Percentiles rank a stretch among this genome's conserved stretches.
These are phyloP conservation scores for Enoplosus armatus DNA, from an alignment of 2,797 vertebrate species.

Conservation along the genomic window DNA sequence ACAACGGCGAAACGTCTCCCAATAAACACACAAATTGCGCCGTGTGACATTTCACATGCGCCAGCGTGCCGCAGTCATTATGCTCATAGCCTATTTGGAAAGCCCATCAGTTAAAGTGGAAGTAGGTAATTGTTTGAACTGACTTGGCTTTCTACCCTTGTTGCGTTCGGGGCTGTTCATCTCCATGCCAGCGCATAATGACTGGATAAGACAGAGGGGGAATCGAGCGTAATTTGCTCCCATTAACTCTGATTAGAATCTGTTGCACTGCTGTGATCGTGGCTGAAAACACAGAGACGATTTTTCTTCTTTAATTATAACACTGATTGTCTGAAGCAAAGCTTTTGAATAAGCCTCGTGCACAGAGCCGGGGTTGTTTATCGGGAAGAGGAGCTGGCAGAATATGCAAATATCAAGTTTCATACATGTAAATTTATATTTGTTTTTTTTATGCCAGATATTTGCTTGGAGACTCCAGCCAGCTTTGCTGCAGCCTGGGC, in stretches of 20 bases:
- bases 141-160: constrained; percentile 14
- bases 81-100: constrained; percentile 25
- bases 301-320: constrained; percentile 60
- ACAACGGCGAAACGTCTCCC: neutral
- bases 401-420: constrained; percentile 63
- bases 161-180: constrained; percentile 27
- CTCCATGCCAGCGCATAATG: constrained; percentile 41
- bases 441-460: constrained; percentile 36
- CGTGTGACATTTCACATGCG: constrained; percentile 22
- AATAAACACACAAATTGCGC: constrained; percentile 17
- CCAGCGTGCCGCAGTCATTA: constrained; percentile 6
- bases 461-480: constrained; percentile 53
- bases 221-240: constrained; percentile 50
- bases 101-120: constrained; percentile 26
- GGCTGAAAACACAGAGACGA: constrained; percentile 13
- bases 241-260: constrained; percentile 69
- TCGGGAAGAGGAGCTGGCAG: constrained; percentile 34
- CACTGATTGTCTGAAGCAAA: constrained; percentile 68
- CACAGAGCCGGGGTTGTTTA: constrained; percentile 34
- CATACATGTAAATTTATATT: constrained; percentile 29
- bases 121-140: constrained; percentile 36
- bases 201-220: constrained; percentile 40
- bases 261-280: constrained; percentile 49
- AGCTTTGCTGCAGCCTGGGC: constrained; percentile 20
- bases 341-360: constrained; percentile 54